Conservation (phyloP, 2,113 vertebrate genomes). For the Oenanthe oenanthe region DNA sequence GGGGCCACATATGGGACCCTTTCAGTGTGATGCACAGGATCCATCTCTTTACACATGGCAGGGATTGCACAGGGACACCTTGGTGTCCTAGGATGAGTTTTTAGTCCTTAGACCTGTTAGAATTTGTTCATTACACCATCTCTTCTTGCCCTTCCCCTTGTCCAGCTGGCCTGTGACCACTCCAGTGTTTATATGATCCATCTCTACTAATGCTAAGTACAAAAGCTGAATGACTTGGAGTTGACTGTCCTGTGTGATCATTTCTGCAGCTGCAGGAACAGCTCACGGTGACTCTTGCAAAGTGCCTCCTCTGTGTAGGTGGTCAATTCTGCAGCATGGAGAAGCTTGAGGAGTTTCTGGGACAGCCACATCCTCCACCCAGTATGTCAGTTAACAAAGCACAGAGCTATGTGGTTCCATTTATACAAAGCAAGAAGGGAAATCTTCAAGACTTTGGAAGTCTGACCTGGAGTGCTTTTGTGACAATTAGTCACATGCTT, state of each 20-base stretch:
- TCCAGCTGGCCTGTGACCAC: background rate
- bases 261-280: background rate
- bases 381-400: background rate
- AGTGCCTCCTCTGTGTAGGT: background rate
- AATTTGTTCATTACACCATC: background rate
- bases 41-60: fast-evolving
- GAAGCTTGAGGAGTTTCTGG: background rate
- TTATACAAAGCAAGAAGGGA: background rate
- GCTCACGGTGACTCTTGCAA: background rate
- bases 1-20: background rate
- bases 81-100: background rate
- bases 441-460: background rate
- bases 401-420: fast-evolving
- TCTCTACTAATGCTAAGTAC: background rate
- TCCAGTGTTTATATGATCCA: background rate
- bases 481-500: background rate
- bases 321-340: background rate
- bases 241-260: background rate
- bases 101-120: background rate
- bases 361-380: background rate
- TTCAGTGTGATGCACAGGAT: background rate
- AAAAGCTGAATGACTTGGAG: background rate
- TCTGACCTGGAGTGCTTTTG: background rate
- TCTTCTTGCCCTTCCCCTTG: background rate
- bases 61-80: background rate